Conservation (phyloP, 2,113 vertebrate species). For the Sterrhoptilus dennistouni region DNA sequence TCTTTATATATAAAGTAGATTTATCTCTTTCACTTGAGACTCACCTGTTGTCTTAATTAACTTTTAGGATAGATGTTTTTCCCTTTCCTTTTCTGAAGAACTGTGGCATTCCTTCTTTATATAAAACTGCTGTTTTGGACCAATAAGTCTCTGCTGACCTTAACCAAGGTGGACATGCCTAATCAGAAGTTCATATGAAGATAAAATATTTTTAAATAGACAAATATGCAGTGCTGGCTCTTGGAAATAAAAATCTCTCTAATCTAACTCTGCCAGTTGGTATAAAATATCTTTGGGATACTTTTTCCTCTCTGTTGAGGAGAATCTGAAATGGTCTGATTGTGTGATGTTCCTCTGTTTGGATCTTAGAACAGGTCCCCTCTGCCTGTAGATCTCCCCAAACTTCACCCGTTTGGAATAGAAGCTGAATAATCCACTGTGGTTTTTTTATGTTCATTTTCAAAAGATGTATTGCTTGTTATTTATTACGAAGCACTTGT, state of each 20-base stretch:
- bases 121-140: neutral
- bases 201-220: neutral
- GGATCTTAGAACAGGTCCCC: neutral
- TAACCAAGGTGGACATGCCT: fast-evolving
- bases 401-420: neutral
- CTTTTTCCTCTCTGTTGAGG: neutral
- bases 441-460: neutral
- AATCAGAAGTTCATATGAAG: neutral
- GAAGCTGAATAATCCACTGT: neutral
- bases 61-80: neutral
- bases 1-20: neutral
- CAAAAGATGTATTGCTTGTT: neutral
- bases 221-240: neutral
- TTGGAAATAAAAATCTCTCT: neutral
- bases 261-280: neutral
- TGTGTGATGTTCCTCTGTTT: neutral
- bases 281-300: neutral
- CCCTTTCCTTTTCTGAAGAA: neutral
- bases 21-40: neutral
- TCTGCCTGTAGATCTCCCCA: neutral
- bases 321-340: neutral
- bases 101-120: neutral
- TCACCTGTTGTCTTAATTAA: neutral
- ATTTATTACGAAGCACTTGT: neutral
- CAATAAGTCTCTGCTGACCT: neutral